Base-by-base conservation (phyloP, 2,888 invertebrate genomes). In the Cryptus viduatorius region DNA sequence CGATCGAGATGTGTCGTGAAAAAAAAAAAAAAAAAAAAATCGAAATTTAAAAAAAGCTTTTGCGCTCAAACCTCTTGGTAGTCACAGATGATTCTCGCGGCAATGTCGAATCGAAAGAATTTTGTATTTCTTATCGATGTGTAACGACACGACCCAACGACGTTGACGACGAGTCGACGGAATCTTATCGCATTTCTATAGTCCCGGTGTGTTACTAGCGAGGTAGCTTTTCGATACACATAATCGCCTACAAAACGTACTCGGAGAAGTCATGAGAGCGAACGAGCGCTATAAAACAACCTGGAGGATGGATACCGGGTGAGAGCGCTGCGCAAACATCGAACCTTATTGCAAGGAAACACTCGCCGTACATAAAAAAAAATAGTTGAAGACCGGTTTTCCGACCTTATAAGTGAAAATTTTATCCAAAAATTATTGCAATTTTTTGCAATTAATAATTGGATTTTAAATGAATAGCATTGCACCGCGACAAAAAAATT, bases 41-140 rank as follows among this genome's bases (percentile, higher is more conserved):
- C 4, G 48, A 48, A 31, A 50, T 16, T 48, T 31, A 14, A 56
- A 16, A 53, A 16, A 31, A 53, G 0, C 50, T 4, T 53, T 53
- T 19, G 71, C 16, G 46, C 14, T 56, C 19, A 31, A 59, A 16
- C n/a, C 31, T 46, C 10, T 37, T 12, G 5, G 12, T 29, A 64
- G 48, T 19, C 16, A 64, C 64, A 16, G 64, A 19, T 64, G 48
- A 75, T 64, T 64, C 19, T 24, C 19, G 31, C 19, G 48, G 48
- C 31, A 50, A 0, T 64, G 48, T 61, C 64, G 48, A 48, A 56
- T 48, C 31, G 16, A 14, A 14, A 48, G 64, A 37, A 50, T 31
- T 61, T 65, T 68, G 29, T 59, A 59, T 78, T 78, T 69, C 79
- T 85, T 85, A 83, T 85, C 85, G 79, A 83, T 77, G 83, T 83